Evolutionary conservation across 2,888 invertebrate species (phyloP).

Genomic region (Morinoia aosen): DNA sequence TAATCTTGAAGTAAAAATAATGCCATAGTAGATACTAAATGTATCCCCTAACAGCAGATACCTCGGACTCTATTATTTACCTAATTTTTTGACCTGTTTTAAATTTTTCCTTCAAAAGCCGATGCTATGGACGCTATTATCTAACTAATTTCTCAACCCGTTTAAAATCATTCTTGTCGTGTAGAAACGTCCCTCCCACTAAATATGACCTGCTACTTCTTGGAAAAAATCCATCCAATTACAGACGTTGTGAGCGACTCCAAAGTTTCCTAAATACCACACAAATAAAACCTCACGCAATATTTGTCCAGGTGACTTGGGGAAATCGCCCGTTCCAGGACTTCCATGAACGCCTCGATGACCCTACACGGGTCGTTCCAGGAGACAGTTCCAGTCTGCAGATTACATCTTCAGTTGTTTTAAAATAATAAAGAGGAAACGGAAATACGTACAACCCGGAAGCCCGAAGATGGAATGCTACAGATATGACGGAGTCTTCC

Average conservation of each 20-base stretch:
- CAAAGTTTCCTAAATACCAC: not conserved
- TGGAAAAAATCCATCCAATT: not conserved
- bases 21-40: too few relatives aligned
- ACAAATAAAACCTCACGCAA: not conserved
- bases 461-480: constrained; percentile 21
- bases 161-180: not conserved
- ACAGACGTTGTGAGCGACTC: not conserved
- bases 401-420: constrained; percentile 9
- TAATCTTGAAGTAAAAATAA: too few relatives aligned
- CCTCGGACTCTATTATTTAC: too few relatives aligned
- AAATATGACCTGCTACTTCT: not conserved
- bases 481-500: constrained; percentile 38
- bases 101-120: too few relatives aligned
- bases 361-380: not conserved
- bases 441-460: constrained; percentile 24
- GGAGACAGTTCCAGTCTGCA: not conserved
- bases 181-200: not conserved
- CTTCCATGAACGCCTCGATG: not conserved
- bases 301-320: not conserved
- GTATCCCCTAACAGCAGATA: too few relatives aligned
- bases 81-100: not conserved
- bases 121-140: too few relatives aligned
- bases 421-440: constrained; percentile 19
- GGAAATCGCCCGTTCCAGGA: not conserved
- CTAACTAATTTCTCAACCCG: not conserved